Evolutionary conservation across 2,113 vertebrate genomes (phyloP).

Genomic region (Perognathus longimembris): DNA sequence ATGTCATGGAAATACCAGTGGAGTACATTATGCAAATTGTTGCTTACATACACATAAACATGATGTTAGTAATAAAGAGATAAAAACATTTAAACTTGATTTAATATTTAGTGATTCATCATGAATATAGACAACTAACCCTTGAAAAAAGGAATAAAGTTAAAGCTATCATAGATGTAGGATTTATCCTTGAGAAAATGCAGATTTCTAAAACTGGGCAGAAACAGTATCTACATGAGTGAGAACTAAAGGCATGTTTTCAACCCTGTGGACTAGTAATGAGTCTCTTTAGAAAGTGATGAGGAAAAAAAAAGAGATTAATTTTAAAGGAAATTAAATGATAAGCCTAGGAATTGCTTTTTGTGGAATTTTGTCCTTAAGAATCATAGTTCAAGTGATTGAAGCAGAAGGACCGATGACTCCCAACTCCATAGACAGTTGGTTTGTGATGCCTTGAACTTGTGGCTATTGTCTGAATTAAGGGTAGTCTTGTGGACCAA

Average conservation of each 20-base stretch:
- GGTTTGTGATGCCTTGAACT: too few relatives aligned
- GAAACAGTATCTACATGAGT: background rate
- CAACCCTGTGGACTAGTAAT: too few relatives aligned
- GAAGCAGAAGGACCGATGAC: too few relatives aligned
- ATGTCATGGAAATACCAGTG: slow-evolving; percentile 42
- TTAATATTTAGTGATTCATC: background rate
- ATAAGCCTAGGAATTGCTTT: background rate
- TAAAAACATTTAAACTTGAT: background rate
- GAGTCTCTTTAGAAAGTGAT: background rate
- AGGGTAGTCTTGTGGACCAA: too few relatives aligned
- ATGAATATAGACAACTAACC: slow-evolving; percentile 26
- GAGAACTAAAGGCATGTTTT: too few relatives aligned
- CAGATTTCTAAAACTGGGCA: background rate
- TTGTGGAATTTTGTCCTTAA: background rate
- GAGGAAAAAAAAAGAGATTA: background rate
- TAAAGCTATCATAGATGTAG: background rate
- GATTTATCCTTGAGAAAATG: background rate
- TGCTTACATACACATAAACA: slow-evolving; percentile 36
- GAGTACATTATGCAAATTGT: slow-evolving; percentile 40
- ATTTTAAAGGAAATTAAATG: background rate
- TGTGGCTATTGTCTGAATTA: too few relatives aligned
- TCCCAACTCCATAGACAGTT: too few relatives aligned
- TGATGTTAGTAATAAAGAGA: slow-evolving; percentile 40
- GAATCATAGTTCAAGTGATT: background rate
- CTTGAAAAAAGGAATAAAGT: background rate